Evolutionary conservation across 2,797 vertebrate genomes (phyloP).

Genomic region (Oreochromis grahami): DNA sequence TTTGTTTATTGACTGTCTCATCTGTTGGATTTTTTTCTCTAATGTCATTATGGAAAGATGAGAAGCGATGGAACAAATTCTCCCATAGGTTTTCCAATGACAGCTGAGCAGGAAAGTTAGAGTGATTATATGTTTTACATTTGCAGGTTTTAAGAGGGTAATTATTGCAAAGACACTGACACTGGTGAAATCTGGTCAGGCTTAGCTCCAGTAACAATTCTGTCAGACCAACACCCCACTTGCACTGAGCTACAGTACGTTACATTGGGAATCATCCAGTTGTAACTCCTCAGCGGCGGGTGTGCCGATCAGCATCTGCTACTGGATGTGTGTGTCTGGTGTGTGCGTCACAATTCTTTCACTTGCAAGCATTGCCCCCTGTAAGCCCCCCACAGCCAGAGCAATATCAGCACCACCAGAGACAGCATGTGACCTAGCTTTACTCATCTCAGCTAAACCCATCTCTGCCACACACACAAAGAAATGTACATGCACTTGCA

Average conservation of each 20-base stretch:
- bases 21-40: neutral
- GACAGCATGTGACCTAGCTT: constrained; percentile 62
- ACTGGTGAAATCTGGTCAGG: neutral
- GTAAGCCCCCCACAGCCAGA: constrained; percentile 38
- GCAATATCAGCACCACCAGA: constrained; percentile 70
- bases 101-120: neutral
- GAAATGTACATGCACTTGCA: neutral
- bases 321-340: constrained; percentile 5
- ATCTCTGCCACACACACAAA: constrained; percentile 29
- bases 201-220: neutral
- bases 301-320: constrained; percentile 19
- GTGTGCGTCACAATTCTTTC: constrained; percentile 52
- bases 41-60: neutral
- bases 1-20: neutral
- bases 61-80: neutral
- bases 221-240: neutral
- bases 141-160: neutral
- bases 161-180: neutral
- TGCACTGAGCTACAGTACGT: neutral
- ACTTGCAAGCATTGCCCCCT: constrained; percentile 39
- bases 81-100: neutral
- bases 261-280: constrained; percentile 3
- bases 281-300: constrained; percentile 5
- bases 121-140: neutral
- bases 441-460: constrained; percentile 66